Base-by-base conservation (phyloP, 2,113 vertebrate genomes). In the Oostethus manadensis region DNA sequence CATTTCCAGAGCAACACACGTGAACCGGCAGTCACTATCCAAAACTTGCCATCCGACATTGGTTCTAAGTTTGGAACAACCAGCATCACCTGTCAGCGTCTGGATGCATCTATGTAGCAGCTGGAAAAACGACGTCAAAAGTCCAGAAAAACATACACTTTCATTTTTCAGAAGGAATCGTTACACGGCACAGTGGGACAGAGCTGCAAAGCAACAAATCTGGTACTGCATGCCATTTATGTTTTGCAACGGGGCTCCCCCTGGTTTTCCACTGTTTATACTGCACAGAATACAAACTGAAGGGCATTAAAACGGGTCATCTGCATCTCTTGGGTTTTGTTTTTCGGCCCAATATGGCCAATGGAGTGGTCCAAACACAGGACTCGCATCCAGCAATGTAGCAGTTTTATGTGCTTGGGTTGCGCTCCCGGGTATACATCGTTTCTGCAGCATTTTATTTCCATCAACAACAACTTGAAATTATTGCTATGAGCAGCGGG, bases 391-490 rank as follows among this genome's bases (percentile, higher is more conserved):
- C 10, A 17, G 1, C 1, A 49, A 49, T 49, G 47, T 11, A 22
- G 47, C 20, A 49, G 20, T 49, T 49, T 49, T 13, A 22, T 8
- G 29, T 33, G 47, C 20, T 47, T 47, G 18, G n/a, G n/a, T 20
- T 47, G 45, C n/a, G 10, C n/a, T 18, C 9, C 1, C 20, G 11
- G 3, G 14, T 15, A 18, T 4, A 44, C 18, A 7, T 13, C 16
- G 10, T 20, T 10, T 47, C 10, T 47, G 45, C 18, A 44, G 45
- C n/a, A 18, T 14, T 47, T 20, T 10, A 47, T 47, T 47, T 47
- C n/a, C 45, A 47, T 47, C 45, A 47, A 20, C 45, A 47, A 10
- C 45, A 9, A 47, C 63, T 48, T 56, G 44, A 16, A 43, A 50
- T 4, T 7, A 11, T 47, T 38, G 53, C 33, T 10, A 40, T 7